Evolutionary conservation across 2,888 invertebrate genomes (phyloP).

Genomic region (Xestia ashworthii): DNA sequence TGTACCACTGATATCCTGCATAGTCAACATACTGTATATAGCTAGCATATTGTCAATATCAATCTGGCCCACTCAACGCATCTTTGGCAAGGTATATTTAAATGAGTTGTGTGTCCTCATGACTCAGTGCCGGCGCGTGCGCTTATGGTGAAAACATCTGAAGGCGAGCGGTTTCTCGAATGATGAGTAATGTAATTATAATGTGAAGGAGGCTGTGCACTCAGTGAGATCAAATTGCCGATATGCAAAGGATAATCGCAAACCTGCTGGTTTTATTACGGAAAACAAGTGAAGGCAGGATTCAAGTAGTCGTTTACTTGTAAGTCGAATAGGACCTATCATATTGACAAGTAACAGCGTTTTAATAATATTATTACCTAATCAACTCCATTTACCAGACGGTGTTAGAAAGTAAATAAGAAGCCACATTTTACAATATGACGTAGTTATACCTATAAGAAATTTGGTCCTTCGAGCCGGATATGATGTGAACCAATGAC

Average conservation of each 20-base stretch:
- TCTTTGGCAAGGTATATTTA: slow-evolving; percentile 65
- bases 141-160: slow-evolving; percentile 83
- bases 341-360: not conserved
- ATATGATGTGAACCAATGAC: not conserved
- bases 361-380: not conserved
- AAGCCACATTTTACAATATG: not conserved
- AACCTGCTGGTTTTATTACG: slow-evolving; percentile 29
- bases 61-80: slow-evolving; percentile 46
- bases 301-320: not conserved
- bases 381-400: not conserved
- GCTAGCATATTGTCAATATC: slow-evolving; percentile 24
- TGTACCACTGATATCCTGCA: too few relatives aligned
- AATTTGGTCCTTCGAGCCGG: slow-evolving; percentile 6
- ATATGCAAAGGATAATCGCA: slow-evolving; percentile 58
- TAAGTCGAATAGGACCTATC: slow-evolving; percentile 5
- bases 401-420: too few relatives aligned
- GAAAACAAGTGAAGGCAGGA: slow-evolving; percentile 32
- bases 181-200: slow-evolving; percentile 72
- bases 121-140: slow-evolving; percentile 73
- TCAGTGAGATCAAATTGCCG: slow-evolving; percentile 47
- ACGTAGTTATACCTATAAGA: not conserved
- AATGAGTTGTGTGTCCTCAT: slow-evolving; percentile 69
- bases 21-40: too few relatives aligned
- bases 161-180: slow-evolving; percentile 71
- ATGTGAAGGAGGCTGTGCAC: slow-evolving; percentile 56